Evolutionary conservation across 2,888 invertebrate species (phyloP).

Genomic region (Apotomis capreana): DNA sequence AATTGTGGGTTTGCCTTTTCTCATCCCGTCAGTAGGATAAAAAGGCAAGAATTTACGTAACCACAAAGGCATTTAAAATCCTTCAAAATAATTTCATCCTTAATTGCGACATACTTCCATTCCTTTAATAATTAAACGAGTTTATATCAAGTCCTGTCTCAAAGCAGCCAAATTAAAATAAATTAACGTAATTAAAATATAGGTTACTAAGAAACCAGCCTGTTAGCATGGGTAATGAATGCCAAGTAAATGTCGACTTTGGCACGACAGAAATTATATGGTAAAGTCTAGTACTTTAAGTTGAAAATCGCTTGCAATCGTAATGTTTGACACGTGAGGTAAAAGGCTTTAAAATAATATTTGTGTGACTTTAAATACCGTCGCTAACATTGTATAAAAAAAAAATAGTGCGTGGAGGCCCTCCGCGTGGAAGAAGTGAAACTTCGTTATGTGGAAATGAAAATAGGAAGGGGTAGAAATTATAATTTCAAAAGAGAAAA

Average conservation of each 20-base stretch:
- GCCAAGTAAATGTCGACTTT: constrained; percentile 22
- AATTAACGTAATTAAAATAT: constrained; percentile 41
- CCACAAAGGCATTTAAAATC: neutral
- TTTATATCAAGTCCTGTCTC: constrained; percentile 30
- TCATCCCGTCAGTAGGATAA: too few species aligned
- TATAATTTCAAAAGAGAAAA: too few species aligned
- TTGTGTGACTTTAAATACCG: too few species aligned
- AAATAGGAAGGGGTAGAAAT: too few species aligned
- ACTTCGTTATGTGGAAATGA: too few species aligned
- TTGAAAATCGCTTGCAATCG: neutral
- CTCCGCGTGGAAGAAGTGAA: too few species aligned
- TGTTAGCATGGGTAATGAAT: constrained; percentile 29
- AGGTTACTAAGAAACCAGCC: constrained; percentile 28
- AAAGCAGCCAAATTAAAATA: constrained; percentile 41
- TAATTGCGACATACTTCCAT: constrained; percentile 17
- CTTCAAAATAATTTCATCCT: neutral
- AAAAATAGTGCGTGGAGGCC: too few species aligned
- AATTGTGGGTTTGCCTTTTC: too few species aligned
- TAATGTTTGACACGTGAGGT: constrained; percentile 8
- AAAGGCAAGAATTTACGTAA: neutral
- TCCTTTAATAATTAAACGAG: constrained; percentile 24
- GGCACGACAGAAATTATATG: neutral
- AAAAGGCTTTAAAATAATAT: neutral
- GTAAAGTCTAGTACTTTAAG: neutral
- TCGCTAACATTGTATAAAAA: too few species aligned